Base-by-base conservation (phyloP, 2,888 invertebrate species). In the Sipha maydis region DNA sequence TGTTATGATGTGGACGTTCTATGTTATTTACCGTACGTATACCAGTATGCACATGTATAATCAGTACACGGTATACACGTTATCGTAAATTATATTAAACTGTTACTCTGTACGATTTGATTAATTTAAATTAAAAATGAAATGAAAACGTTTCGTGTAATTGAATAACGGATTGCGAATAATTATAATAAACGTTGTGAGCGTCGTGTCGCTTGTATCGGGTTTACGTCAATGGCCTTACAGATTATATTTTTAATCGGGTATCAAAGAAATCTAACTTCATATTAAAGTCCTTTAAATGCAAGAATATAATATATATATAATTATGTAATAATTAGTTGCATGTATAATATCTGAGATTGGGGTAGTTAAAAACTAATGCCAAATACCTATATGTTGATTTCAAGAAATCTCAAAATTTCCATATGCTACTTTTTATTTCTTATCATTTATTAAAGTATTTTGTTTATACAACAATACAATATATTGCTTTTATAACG, bases 41-140 rank as follows among this genome's bases (percentile, higher is more conserved):
- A 38, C 61, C 61, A 61, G 61, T 25, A 82, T 82, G 28, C 54
- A 34, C n/a, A 14, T 67, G 38, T 80, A 48, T 31, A 38, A 25
- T 9, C 11, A 3, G 17, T 67, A 25, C 11, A 28, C 48, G n/a
- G 25, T 82, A 28, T 82, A 71, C 9, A 25, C 41, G 56, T 61
- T 84, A 84, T 84, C 61, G 28, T 28, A 21, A 76, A 76, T 61
- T 75, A 61, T 31, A 56, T 85, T 76, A 85, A 76, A n/a, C 14
- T n/a, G 34, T 48, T 34, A 80, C 67, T 56, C 38, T 25, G 25
- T 61, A 75, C 38, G 56, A 75, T 84, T 61, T 34, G 14, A 61
- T 76, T 84, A 84, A 56, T 83, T 83, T 85, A 41, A 76, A 76
- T 76, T 76, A 41, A 77, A 76, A 67, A 67, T 21, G 25, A 56